These are phyloP conservation scores for Gracilinanus agilis DNA, from an alignment of 2,113 vertebrate genomes.

Conservation along the genomic window DNA sequence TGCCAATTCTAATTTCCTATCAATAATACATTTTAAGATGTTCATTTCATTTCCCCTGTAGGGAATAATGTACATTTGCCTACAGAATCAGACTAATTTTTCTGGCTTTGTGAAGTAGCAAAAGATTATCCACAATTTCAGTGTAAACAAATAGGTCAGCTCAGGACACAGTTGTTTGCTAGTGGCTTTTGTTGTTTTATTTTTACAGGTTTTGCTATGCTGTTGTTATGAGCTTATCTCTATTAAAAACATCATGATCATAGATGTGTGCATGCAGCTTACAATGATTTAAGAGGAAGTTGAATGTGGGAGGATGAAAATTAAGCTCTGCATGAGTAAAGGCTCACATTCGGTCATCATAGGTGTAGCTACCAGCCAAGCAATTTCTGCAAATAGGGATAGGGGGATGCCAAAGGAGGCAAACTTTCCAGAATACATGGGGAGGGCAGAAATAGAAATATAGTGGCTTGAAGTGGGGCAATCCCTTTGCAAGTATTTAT, in stretches of 20 bases:
- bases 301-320: neutral
- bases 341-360: neutral
- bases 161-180: neutral
- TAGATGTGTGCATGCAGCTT: neutral
- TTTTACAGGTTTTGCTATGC: slow-evolving; percentile 3
- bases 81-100: neutral
- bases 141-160: slow-evolving; percentile 8
- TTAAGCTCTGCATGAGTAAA: slow-evolving; percentile 47
- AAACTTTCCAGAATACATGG: neutral
- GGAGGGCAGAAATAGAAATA: neutral
- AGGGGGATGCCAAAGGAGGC: neutral
- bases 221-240: slow-evolving; percentile 12
- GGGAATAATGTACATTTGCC: neutral
- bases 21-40: slow-evolving; percentile 10
- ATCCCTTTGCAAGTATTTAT: neutral
- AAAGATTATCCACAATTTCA: slow-evolving; percentile 9
- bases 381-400: neutral
- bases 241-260: neutral
- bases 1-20: neutral
- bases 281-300: slow-evolving; percentile 3
- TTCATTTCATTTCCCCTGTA: neutral
- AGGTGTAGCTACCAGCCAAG: neutral
- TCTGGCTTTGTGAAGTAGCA: slow-evolving; percentile 1
- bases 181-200: neutral
- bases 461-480: neutral